phyloP scores from a whole-genome alignment of 2,888 invertebrate species.

The Atherix ibis region DNA sequence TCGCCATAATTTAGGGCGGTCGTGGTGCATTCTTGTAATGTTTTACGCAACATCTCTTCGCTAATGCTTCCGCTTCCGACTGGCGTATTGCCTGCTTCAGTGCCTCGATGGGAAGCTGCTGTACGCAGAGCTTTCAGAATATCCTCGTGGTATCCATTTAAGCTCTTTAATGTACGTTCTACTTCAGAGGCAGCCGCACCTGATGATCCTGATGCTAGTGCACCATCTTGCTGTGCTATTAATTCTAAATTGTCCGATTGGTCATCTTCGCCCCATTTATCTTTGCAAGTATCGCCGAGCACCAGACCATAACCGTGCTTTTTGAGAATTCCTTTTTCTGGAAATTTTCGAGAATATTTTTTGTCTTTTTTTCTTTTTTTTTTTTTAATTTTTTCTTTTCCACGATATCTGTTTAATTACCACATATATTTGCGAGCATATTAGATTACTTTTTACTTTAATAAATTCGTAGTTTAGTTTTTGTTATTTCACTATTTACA shows the following conservation, averaged over 20 bases:
- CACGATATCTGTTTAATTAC: no score
- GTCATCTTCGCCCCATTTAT: slow-evolving; percentile 58
- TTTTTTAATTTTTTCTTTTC: not conserved
- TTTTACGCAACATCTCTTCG: slow-evolving; percentile 52
- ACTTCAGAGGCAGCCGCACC: slow-evolving; percentile 55
- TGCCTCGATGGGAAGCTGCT: slow-evolving; percentile 56
- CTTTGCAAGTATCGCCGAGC: slow-evolving; percentile 51
- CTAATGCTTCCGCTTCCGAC: slow-evolving; percentile 49
- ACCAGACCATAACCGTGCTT: slow-evolving; percentile 66
- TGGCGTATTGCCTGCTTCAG: slow-evolving; percentile 42
- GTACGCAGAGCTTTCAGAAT: slow-evolving; percentile 77
- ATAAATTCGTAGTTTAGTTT: no score
- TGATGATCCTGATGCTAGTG: slow-evolving; percentile 41
- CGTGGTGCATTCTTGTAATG: slow-evolving; percentile 43
- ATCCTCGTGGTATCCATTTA: slow-evolving; percentile 86
- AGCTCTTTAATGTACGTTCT: slow-evolving; percentile 72
- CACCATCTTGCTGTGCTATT: slow-evolving; percentile 51
- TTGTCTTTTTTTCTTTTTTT: not conserved
- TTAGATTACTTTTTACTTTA: no score
- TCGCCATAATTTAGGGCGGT: slow-evolving; percentile 38
- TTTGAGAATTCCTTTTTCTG: slow-evolving; percentile 85
- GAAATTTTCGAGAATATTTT: no score
- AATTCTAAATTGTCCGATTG: slow-evolving; percentile 55
- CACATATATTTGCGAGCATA: no score
- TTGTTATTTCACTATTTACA: no score